These are phyloP conservation scores for Pteropus rufus DNA, from an alignment of 2,797 vertebrate species.

Conservation along the genomic window DNA sequence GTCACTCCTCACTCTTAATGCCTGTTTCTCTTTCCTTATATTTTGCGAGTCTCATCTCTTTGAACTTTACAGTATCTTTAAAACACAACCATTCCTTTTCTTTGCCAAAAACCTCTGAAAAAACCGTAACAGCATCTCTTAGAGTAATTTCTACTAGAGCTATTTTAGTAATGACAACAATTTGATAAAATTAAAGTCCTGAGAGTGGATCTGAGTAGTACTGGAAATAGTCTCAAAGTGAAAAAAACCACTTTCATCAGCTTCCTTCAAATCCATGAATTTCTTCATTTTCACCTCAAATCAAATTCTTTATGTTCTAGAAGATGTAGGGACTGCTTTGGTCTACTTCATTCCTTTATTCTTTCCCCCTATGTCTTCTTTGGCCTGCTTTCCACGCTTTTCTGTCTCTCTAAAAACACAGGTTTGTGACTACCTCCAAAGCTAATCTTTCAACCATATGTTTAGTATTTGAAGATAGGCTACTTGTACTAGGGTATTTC, in stretches of 20 bases:
- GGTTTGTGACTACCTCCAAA: neutral
- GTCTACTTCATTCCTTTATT: neutral
- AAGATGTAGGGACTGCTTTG: neutral
- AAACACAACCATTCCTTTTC: slow-evolving; percentile 60
- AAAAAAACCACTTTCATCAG: slow-evolving; percentile 72
- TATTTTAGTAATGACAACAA: slow-evolving; percentile 76
- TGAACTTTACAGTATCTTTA: slow-evolving; percentile 65
- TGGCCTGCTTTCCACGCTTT: neutral
- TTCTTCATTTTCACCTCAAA: slow-evolving; percentile 44
- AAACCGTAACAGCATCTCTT: slow-evolving; percentile 51
- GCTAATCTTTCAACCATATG: neutral
- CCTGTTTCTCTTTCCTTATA: slow-evolving; percentile 35
- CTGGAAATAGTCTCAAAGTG: slow-evolving; percentile 59
- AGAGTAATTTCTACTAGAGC: slow-evolving; percentile 71
- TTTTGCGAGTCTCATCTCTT: slow-evolving; percentile 47
- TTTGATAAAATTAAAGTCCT: slow-evolving; percentile 75
- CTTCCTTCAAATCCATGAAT: slow-evolving; percentile 44
- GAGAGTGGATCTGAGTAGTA: slow-evolving; percentile 57
- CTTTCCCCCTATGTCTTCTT: neutral
- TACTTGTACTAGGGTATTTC: neutral
- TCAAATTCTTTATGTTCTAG: slow-evolving; percentile 15
- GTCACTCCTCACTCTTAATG: neutral
- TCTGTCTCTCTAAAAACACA: slow-evolving; percentile 40
- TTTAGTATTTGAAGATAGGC: neutral
- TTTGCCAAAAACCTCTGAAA: slow-evolving; percentile 59